Base-by-base conservation (phyloP, 2,888 invertebrate genomes). In the Cyaniris semiargus region DNA sequence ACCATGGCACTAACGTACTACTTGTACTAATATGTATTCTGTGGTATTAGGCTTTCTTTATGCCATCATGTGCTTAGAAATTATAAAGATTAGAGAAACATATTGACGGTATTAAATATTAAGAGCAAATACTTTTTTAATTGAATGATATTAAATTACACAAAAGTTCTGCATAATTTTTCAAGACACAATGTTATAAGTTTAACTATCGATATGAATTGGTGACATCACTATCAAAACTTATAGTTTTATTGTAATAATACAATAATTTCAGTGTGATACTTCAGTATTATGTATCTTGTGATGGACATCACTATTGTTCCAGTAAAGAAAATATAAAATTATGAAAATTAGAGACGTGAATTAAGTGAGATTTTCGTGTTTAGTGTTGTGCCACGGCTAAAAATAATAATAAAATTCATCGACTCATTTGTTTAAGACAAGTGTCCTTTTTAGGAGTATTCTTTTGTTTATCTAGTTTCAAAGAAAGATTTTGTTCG, bases 151-250 rank as follows among this genome's bases (percentile, higher is more conserved):
- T n/a, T n/a, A n/a, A n/a, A n/a, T n/a, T n/a, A 34, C 34, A 34
- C 7, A 1, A 34, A 1, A 34, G 34, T 34, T 7, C 34, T 34
- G 7, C 7, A 34, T 34, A 34, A 34, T 34, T 34, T 34, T 34
- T 34, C 0, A 34, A 34, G 31, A 34, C 5, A 34, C 31, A 34
- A 34, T 34, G n/a, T n/a, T n/a, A n/a, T n/a, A n/a, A 7, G 1
- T 34, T 7, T 44, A 44, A 13, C 44, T 31, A 66, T 66, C 66
- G 66, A 66, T 18, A 31, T 31, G 27, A 66, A 70, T 34, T n/a
- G n/a, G 18, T 44, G 66, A 74, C 74, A 74, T 74, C 74, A 74
- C 74, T 74, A 74, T 27, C 23, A 18, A 18, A 15, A 23, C 27
- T 27, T 21, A 23, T 53, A 53, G 48, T 74, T 48, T 74, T 74